These are phyloP conservation scores for Calvadosia cruxmelitensis DNA, from an alignment of 30 jellyfish, hydroid and myxozoan species.

Conservation along the genomic window DNA sequence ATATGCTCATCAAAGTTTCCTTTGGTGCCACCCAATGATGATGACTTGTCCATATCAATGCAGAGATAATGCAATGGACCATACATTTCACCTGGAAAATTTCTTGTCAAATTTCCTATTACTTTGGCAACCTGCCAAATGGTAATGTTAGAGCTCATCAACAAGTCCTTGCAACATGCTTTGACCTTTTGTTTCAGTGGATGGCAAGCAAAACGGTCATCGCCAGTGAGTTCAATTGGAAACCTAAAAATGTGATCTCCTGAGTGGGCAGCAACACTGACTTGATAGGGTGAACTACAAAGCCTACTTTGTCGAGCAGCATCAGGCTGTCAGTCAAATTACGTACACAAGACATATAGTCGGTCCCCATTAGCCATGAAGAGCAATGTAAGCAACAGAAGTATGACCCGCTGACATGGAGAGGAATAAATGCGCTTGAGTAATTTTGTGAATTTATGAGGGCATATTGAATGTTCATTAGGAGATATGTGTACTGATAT, in stretches of 20 bases:
- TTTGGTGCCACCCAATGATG: conserved; percentile 6
- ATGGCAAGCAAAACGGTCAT: too few relatives aligned
- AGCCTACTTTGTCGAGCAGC: background rate
- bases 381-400: background rate
- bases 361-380: background rate
- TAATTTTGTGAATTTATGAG: conserved; percentile 1
- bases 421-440: background rate
- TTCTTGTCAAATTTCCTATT: conserved; percentile 4
- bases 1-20: conserved; percentile 27
- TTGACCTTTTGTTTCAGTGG: background rate
- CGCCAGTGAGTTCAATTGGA: background rate
- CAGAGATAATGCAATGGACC: conserved; percentile 29
- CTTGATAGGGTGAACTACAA: background rate
- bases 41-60: conserved; percentile 4
- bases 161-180: background rate
- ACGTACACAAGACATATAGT: background rate
- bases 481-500: conserved; percentile 2
- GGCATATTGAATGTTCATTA: background rate
- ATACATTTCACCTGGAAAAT: conserved; percentile 11
- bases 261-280: background rate
- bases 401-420: background rate
- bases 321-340: background rate
- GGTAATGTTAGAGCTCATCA: background rate
- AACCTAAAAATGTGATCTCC: background rate
- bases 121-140: background rate